phyloP scores from a whole-genome alignment of 2,113 vertebrate species.

The Empidonax traillii region DNA sequence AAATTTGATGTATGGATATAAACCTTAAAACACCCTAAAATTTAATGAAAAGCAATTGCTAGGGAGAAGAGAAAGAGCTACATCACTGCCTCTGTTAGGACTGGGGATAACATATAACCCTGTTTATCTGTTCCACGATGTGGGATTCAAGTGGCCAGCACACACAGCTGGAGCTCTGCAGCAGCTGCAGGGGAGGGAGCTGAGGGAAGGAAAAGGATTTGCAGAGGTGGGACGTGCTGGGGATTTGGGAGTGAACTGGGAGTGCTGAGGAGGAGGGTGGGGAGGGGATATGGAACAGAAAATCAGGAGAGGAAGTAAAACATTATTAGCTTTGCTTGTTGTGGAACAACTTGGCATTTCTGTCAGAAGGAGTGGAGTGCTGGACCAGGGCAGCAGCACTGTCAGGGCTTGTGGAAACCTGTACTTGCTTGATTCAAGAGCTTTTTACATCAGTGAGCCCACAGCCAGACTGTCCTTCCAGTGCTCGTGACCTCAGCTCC shows the following conservation, averaged over 20 bases:
- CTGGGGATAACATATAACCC: neutral
- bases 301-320: neutral
- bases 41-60: neutral
- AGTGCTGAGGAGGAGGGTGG: neutral
- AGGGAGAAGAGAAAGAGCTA: neutral
- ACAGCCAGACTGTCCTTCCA: neutral
- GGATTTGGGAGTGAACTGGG: neutral
- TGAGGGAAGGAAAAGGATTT: neutral
- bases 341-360: neutral
- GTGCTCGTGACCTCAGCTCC: neutral
- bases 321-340: neutral
- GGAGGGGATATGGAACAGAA: neutral
- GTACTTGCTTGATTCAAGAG: neutral
- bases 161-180: neutral
- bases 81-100: neutral
- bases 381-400: neutral
- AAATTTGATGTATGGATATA: neutral
- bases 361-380: neutral
- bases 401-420: neutral
- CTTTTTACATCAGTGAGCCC: neutral
- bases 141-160: neutral
- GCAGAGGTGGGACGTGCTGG: neutral
- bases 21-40: neutral
- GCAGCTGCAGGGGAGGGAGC: neutral
- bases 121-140: rapidly evolving